These are phyloP conservation scores for Drosophila prosaltans DNA, from an alignment of 1,140 invertebrate genomes.

Conservation along the genomic window DNA sequence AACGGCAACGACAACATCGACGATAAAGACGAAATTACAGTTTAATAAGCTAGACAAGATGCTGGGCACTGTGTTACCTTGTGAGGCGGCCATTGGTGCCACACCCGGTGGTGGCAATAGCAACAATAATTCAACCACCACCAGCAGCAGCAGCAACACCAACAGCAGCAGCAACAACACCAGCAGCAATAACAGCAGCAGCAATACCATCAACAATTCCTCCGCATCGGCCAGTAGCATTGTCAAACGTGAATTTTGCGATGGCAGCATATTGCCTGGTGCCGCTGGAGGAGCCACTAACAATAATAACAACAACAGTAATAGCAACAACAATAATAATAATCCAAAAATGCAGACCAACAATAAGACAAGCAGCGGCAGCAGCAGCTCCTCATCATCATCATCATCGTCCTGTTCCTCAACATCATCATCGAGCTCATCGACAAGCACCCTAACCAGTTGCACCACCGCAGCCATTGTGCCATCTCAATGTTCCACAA, in stretches of 20 bases:
- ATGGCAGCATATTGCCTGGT: conserved; percentile 69
- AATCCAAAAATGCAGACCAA: conserved; percentile 63
- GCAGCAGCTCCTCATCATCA: conserved; percentile 72
- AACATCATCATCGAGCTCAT: conserved; percentile 71
- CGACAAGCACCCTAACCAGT: conserved; percentile 68
- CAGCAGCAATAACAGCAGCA: conserved; percentile 32
- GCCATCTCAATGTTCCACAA: conserved; percentile 78
- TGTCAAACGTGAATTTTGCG: conserved; percentile 79
- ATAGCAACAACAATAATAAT: conserved; percentile 53
- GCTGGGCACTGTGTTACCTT: conserved; percentile 81
- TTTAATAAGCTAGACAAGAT: conserved; percentile 72
- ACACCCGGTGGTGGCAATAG: conserved; percentile 60
- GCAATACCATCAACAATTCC: conserved; percentile 22
- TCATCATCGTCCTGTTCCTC: conserved; percentile 72
- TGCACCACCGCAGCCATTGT: conserved; percentile 78
- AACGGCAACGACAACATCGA: conserved; percentile 39
- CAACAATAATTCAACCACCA: conserved; percentile 3
- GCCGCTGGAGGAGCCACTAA: conserved; percentile 57
- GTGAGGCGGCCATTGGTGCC: conserved; percentile 75
- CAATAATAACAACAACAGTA: conserved; percentile 36
- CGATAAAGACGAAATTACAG: conserved; percentile 48
- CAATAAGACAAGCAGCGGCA: conserved; percentile 22
- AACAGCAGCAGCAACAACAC: conserved; percentile 41
- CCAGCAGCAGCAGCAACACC: conserved; percentile 44
- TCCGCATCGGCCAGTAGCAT: conserved; percentile 54